Percentiles rank a stretch among this genome's conserved stretches.
Evolutionary conservation across 2,113 vertebrate genomes (phyloP).

Genomic region (Chloropsis cyanopogon): DNA sequence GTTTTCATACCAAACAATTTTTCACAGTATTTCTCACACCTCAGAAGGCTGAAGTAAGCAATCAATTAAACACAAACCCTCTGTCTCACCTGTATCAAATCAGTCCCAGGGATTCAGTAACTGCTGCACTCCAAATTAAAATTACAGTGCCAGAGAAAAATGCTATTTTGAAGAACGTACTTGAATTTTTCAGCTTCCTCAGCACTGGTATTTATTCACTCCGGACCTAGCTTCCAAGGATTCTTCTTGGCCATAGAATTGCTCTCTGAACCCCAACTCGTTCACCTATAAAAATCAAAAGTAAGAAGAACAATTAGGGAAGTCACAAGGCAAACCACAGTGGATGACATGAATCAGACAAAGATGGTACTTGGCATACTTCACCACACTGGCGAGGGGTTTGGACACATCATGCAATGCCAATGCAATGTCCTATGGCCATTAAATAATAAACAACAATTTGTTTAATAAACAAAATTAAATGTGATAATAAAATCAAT

Average conservation of each 20-base stretch:
- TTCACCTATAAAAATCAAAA: constrained; percentile 17
- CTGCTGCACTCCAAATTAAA: neutral
- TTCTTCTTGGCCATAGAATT: neutral
- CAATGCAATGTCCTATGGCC: neutral
- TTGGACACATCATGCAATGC: constrained; percentile 21
- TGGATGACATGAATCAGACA: neutral
- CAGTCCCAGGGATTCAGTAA: neutral
- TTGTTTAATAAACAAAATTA: neutral
- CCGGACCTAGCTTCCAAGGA: neutral
- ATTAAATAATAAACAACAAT: too few relatives aligned
- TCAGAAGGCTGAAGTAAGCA: neutral
- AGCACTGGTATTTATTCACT: neutral
- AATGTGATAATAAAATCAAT: neutral
- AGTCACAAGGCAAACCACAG: neutral
- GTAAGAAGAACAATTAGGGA: neutral
- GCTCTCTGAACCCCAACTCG: neutral
- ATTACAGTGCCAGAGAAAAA: neutral
- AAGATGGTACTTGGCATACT: neutral
- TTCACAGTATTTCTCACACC: neutral
- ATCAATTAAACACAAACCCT: neutral
- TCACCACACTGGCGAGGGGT: neutral
- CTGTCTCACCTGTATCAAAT: constrained; percentile 12
- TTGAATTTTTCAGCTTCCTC: neutral
- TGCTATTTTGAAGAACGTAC: neutral
- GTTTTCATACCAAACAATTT: neutral